phyloP scores from a whole-genome alignment of 1,140 invertebrate genomes.

The Scaptomyza hsui region DNA sequence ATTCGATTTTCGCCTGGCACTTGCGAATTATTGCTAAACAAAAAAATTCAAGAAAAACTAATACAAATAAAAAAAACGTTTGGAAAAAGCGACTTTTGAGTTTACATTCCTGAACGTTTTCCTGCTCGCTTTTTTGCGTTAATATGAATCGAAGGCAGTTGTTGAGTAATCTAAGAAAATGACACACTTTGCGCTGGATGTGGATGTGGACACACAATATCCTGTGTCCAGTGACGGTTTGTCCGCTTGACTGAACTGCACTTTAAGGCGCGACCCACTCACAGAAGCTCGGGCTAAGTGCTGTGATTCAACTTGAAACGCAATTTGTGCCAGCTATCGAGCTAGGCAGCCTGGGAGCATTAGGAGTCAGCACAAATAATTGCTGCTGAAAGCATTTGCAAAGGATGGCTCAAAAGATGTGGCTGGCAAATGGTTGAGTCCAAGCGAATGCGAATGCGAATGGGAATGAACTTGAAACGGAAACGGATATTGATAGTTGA shows the following conservation, averaged over 20 bases:
- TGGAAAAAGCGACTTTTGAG: conserved; percentile 3
- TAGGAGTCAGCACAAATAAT: conserved; percentile 72
- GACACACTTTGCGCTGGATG: conserved; percentile 68
- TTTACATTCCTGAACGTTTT: conserved; percentile 31
- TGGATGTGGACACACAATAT: conserved; percentile 75
- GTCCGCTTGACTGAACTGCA: conserved; percentile 49
- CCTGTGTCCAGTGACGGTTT: conserved; percentile 58
- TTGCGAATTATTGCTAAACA: conserved; percentile 39
- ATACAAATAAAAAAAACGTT: conserved; percentile 3
- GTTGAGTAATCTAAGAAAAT: conserved; percentile 46
- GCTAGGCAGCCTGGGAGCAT: background rate
- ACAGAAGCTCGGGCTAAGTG: conserved; percentile 57
- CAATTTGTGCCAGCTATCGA: conserved; percentile 49
- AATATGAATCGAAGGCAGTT: conserved; percentile 49
- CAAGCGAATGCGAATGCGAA: conserved; percentile 27
- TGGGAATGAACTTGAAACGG: conserved; percentile 70
- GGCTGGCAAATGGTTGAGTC: conserved; percentile 57
- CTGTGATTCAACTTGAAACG: conserved; percentile 65
- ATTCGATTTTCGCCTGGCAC: conserved; percentile 65
- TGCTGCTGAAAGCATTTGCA: conserved; percentile 80
- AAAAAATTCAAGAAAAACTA: background rate
- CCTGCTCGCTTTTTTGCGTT: conserved; percentile 15
- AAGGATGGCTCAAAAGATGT: conserved; percentile 31
- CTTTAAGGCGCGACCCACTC: conserved; percentile 55
- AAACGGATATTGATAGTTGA: conserved; percentile 83